Evolutionary conservation across 2,113 vertebrate species (phyloP).

Genomic region (Brachionichthys hirsutus): DNA sequence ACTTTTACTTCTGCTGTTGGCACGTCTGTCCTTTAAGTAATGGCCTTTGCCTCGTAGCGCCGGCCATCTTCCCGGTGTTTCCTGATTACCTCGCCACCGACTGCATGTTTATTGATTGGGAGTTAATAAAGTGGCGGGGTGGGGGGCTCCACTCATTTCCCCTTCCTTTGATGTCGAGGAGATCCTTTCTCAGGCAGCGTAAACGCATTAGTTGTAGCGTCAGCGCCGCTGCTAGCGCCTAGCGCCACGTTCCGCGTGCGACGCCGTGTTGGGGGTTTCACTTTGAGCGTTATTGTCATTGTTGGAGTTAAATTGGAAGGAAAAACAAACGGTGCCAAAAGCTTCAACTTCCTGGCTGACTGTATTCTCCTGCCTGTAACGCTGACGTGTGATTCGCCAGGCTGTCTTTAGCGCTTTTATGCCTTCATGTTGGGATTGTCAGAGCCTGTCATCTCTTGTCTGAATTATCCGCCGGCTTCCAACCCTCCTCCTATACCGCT

Average conservation of each 20-base stretch:
- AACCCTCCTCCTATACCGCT: constrained; percentile 13
- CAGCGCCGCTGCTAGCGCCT: constrained; percentile 51
- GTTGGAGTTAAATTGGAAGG: constrained; percentile 47
- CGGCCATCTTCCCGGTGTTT: constrained; percentile 92
- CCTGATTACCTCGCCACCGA: constrained; percentile 94
- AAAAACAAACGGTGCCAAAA: constrained; percentile 63
- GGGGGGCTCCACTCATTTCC: too few relatives aligned
- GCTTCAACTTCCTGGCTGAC: constrained; percentile 43
- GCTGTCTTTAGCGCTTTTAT: constrained; percentile 35
- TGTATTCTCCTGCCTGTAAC: constrained; percentile 47
- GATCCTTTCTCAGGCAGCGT: constrained; percentile 77
- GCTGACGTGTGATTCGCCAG: constrained; percentile 49
- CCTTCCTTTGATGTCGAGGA: constrained; percentile 91
- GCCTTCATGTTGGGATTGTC: constrained; percentile 47
- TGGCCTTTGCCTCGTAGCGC: constrained; percentile 94
- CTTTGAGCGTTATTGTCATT: constrained; percentile 41
- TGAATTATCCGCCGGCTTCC: constrained; percentile 39
- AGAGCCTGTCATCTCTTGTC: constrained; percentile 39
- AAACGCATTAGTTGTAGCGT: constrained; percentile 56
- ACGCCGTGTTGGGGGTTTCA: constrained; percentile 3
- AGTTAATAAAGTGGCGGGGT: constrained; percentile 92
- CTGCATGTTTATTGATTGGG: constrained; percentile 99
- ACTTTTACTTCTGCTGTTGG: too few relatives aligned
- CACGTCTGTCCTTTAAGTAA: too few relatives aligned
- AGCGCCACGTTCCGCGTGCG: constrained; percentile 15